Evolutionary conservation across 2,888 invertebrate genomes (phyloP), one percentile per base, ranked within the genome.

Genomic region (Apomyelois bistriatella): DNA sequence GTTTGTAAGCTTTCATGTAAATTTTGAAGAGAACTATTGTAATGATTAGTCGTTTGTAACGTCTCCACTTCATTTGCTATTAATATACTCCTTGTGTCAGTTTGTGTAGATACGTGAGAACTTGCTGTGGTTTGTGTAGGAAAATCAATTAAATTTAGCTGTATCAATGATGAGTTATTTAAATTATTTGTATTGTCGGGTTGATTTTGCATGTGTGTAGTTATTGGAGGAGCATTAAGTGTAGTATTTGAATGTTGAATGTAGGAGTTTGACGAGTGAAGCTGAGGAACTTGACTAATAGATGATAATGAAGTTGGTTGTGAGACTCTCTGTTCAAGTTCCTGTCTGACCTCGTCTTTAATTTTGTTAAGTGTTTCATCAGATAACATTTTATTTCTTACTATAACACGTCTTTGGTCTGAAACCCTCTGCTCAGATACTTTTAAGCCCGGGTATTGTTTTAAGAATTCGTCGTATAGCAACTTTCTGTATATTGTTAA

Each of bases 341-440:
- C 16, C 28, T 43, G 28, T 43, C 6, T 22, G 1, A 47, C 47
- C 15, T 47, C 47, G 3, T 35, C 15, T 17, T 47, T 47, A n/a
- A 47, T 12, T 32, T 32, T 3, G 1, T 32, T n/a, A 15, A 47
- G 8, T 9, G 35, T 35, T 32, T 47, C 35, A 1, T 47, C 32
- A 6, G 32, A 13, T 6, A 47, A 1, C 12, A 13, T 10, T 15
- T 47, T 47, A 32, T 47, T 47, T 35, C 35, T 47, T 1, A 47
- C 9, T 16, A 48, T 48, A 1, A 17, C 36, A 3, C 48, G 15
- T 48, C 36, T 32, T 16, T 48, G 48, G 16, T 48, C 48, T 48
- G 48, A 32, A 36, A 48, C 16, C 9, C 48, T 28, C 36, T 48
- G 48, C 48, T 48, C 48, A 6, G 16, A 30, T 10, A 48, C 48